Evolutionary conservation across 1,140 invertebrate species (phyloP).

Genomic region (Procambarus clarkii): DNA sequence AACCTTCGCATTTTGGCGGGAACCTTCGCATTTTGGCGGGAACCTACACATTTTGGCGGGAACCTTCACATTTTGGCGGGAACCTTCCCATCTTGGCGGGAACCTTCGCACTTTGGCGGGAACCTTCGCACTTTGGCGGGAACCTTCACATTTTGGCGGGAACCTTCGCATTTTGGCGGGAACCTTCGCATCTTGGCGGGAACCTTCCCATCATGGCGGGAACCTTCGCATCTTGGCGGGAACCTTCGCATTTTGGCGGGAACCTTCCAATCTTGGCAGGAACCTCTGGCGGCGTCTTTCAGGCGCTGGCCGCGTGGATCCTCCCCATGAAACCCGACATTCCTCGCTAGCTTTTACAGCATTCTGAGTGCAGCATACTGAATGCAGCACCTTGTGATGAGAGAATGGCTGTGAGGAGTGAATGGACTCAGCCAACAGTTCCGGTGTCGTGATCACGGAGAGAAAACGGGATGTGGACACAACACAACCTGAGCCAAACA

Average conservation of each 20-base stretch:
- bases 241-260: neutral
- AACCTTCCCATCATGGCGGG: neutral
- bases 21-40: too few species aligned
- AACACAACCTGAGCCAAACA: neutral
- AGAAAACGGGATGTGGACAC: neutral
- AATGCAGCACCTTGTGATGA: constrained; percentile 17
- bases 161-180: too few species aligned
- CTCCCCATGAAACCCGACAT: constrained; percentile 12
- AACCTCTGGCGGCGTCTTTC: constrained; percentile 22
- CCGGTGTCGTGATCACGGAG: constrained; percentile 10
- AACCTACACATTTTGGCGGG: too few species aligned
- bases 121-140: too few species aligned
- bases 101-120: too few species aligned
- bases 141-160: too few species aligned
- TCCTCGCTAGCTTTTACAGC: constrained; percentile 15
- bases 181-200: too few species aligned
- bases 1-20: too few species aligned
- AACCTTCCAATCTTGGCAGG: too few species aligned
- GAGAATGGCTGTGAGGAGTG: neutral
- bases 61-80: too few species aligned
- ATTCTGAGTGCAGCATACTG: constrained; percentile 20
- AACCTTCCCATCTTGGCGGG: too few species aligned
- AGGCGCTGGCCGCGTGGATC: neutral
- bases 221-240: neutral
- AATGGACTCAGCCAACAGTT: constrained; percentile 14